A percentile compares a stretch with the other conserved stretches of the same genome.
These are phyloP conservation scores for Craterocephalus amniculus DNA, from an alignment of 2,797 vertebrate species.

Conservation along the genomic window DNA sequence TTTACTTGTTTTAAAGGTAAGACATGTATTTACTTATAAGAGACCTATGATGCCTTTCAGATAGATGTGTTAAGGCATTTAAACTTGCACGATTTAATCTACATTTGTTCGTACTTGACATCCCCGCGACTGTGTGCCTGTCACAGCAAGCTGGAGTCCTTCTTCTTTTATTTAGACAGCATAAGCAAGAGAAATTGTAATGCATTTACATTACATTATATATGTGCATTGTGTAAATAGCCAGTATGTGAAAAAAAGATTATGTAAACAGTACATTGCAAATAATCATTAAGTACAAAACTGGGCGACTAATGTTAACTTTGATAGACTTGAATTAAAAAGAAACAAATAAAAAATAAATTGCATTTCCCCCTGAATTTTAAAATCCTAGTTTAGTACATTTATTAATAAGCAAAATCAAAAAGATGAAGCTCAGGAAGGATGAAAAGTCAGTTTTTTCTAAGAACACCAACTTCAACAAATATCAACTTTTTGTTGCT, in stretches of 20 bases:
- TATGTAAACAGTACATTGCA: background rate
- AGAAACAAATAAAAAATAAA: background rate
- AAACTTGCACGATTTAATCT: slow-evolving; percentile 4
- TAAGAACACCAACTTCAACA: background rate
- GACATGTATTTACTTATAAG: background rate
- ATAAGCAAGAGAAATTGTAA: background rate
- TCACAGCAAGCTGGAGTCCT: background rate
- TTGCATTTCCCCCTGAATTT: no score
- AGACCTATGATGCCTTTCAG: slow-evolving; percentile 2
- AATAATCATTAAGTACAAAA: background rate
- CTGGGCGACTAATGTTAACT: background rate
- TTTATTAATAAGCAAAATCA: background rate
- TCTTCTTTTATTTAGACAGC: slow-evolving; percentile 4
- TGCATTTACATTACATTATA: background rate
- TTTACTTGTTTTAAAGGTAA: slow-evolving; percentile 2
- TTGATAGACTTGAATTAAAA: background rate
- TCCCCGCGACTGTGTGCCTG: background rate
- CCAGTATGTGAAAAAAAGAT: background rate
- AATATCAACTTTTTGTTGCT: background rate
- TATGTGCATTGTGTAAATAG: background rate
- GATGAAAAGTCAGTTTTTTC: background rate
- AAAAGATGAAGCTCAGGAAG: background rate
- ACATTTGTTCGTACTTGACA: slow-evolving; percentile 11
- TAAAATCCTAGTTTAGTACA: background rate
- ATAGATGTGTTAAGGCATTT: background rate